Evolutionary conservation across 2,113 vertebrate species (phyloP), one percentile per base, ranked within the genome.

Genomic region (Toxotes jaculatrix): DNA sequence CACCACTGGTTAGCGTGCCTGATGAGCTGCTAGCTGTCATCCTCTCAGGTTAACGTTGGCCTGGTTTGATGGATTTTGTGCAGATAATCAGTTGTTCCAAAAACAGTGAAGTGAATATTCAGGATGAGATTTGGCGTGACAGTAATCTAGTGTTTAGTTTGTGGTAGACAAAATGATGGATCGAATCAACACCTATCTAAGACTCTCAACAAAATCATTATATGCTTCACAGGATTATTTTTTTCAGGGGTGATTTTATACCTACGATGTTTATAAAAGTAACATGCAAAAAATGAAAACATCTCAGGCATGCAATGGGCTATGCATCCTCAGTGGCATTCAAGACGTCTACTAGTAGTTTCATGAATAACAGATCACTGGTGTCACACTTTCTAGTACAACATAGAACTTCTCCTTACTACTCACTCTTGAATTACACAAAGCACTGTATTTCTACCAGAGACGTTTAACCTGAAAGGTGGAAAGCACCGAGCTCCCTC

Each of bases 401-500:
- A 31, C 59, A n/a, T 3, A 19, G 8, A 38, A 63, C 51, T 65
- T 64, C 42, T 65, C 17, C 42, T 4, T 7, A 32, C 45, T 43
- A 45, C 53, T 43, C 14, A 9, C 45, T 42, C 14, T 43, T 49
- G 17, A 74, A 56, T 43, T 42, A 19, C 17, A 67, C 4, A 51
- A 51, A 83, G 3, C 38, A n/a, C 4, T 38, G 62, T 12, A 40
- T 61, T 31, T 74, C 0, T 64, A 59, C 42, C 21, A 23, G 27
- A 53, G 51, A 73, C 42, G 43, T 74, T 76, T 56, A 66, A 51
- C 73, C 63, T 74, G 49, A 61, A 11, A 74, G 43, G 43, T 45
- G 31, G 32, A 56, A 62, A 62, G 64, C 19, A 36, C 17, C 43
- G 66, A 40, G 64, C 56, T 49, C 1, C n/a, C 11, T 34, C 14